A percentile compares a stretch with the other conserved stretches of the same genome.
Evolutionary conservation across 2,797 vertebrate genomes (phyloP).

Genomic region (Diglossa cyanea): DNA sequence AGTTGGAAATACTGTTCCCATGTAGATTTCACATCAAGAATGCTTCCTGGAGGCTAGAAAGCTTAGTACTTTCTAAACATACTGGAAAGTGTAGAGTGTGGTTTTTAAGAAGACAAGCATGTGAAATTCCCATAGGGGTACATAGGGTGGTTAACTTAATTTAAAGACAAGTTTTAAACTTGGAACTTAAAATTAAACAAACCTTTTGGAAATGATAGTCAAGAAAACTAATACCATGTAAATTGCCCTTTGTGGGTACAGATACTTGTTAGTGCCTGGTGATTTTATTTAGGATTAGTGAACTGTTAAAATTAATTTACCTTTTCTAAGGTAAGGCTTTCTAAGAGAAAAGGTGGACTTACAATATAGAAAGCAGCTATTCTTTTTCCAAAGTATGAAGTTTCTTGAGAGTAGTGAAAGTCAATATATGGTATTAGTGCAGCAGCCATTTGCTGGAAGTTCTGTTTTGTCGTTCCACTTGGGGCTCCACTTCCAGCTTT

Average conservation of each 20-base stretch:
- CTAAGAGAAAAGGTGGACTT: not conserved
- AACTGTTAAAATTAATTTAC: not conserved
- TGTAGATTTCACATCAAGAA: not conserved
- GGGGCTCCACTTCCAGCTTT: not conserved
- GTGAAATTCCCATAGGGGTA: not conserved
- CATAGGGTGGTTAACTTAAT: not conserved
- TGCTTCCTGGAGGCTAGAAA: not conserved
- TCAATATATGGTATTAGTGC: not conserved
- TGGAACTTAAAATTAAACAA: not conserved
- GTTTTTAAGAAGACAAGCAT: not conserved
- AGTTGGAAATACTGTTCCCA: not conserved
- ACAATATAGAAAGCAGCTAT: not conserved
- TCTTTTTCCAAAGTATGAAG: not conserved
- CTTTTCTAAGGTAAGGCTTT: not conserved
- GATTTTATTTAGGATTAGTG: not conserved
- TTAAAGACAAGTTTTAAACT: not conserved
- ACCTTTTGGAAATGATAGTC: not conserved
- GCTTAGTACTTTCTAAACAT: not conserved
- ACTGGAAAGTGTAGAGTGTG: not conserved
- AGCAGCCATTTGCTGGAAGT: not conserved
- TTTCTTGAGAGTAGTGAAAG: not conserved
- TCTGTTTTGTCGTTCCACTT: not conserved
- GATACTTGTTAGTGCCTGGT: not conserved
- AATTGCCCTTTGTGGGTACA: not conserved
- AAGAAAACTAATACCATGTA: not conserved